A percentile compares a stretch with the other conserved stretches of the same genome.
Conservation (phyloP, 2,797 vertebrate genomes). For the Percopsis omiscomaycus region DNA sequence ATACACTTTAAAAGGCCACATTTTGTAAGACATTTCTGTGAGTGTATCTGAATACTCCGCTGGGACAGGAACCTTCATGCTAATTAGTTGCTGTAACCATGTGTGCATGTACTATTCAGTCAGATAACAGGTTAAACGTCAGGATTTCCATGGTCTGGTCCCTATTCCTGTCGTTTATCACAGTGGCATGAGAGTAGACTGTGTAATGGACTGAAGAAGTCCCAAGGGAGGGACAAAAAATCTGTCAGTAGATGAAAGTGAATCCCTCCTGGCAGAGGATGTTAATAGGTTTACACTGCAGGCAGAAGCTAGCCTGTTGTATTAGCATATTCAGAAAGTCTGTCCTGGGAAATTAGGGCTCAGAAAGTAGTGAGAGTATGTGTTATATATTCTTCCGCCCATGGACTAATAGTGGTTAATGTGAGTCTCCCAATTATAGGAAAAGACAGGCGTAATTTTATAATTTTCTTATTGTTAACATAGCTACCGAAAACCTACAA, state of each 20-base stretch:
- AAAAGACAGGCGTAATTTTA: slow-evolving; percentile 39
- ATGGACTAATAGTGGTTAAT: slow-evolving; percentile 46
- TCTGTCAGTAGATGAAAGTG: slow-evolving; percentile 21
- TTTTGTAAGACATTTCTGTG: background rate
- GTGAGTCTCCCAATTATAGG: slow-evolving; percentile 50
- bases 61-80: background rate
- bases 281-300: slow-evolving; percentile 6
- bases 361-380: slow-evolving; percentile 18
- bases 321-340: slow-evolving; percentile 30
- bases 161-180: slow-evolving; percentile 29
- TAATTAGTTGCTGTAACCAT: background rate
- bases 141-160: background rate
- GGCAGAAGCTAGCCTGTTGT: slow-evolving; percentile 23
- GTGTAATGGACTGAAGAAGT: slow-evolving; percentile 34
- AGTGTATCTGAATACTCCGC: background rate
- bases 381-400: slow-evolving; percentile 32
- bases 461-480: slow-evolving; percentile 21
- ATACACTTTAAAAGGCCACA: background rate
- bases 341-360: slow-evolving; percentile 51
- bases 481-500: background rate
- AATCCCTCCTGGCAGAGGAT: slow-evolving; percentile 4
- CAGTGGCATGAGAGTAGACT: slow-evolving; percentile 5
- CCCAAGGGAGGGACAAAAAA: slow-evolving; percentile 28
- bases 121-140: background rate
- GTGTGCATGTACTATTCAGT: background rate